Evolutionary conservation across 2,797 vertebrate genomes (phyloP).

Genomic region (Luscinia megarhynchos): DNA sequence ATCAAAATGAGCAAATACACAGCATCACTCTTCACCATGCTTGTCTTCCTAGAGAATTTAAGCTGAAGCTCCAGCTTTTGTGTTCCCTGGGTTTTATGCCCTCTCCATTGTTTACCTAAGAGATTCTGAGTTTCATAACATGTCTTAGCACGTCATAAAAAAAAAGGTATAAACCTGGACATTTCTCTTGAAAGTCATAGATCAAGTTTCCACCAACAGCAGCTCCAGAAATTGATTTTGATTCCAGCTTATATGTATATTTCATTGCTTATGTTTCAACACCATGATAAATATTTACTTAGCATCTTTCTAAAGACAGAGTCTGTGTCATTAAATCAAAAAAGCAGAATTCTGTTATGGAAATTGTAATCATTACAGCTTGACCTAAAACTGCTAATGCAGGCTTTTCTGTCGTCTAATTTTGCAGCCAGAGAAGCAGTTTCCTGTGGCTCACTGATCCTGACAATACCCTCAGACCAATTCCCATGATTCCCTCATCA

Average conservation of each 20-base stretch:
- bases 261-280: neutral
- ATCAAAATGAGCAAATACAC: slow-evolving; percentile 66
- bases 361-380: slow-evolving; percentile 18
- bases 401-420: slow-evolving; percentile 40
- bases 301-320: neutral
- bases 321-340: neutral
- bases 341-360: slow-evolving; percentile 12
- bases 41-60: slow-evolving; percentile 7
- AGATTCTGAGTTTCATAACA: slow-evolving; percentile 34
- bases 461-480: slow-evolving; percentile 64
- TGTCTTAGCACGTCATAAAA: slow-evolving; percentile 6
- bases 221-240: neutral
- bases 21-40: slow-evolving; percentile 52
- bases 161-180: neutral
- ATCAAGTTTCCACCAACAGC: neutral
- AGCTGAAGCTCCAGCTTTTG: slow-evolving; percentile 28
- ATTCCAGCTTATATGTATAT: neutral
- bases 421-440: slow-evolving; percentile 43
- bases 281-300: slow-evolving; percentile 7
- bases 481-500: slow-evolving; percentile 73
- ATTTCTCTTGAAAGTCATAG: neutral
- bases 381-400: slow-evolving; percentile 54
- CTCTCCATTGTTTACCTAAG: slow-evolving; percentile 40
- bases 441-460: slow-evolving; percentile 65
- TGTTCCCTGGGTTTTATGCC: slow-evolving; percentile 3